Percentiles rank a stretch among this genome's conserved stretches.
Conservation (phyloP, 2,797 vertebrate species). For the Lacerta bilineata region DNA sequence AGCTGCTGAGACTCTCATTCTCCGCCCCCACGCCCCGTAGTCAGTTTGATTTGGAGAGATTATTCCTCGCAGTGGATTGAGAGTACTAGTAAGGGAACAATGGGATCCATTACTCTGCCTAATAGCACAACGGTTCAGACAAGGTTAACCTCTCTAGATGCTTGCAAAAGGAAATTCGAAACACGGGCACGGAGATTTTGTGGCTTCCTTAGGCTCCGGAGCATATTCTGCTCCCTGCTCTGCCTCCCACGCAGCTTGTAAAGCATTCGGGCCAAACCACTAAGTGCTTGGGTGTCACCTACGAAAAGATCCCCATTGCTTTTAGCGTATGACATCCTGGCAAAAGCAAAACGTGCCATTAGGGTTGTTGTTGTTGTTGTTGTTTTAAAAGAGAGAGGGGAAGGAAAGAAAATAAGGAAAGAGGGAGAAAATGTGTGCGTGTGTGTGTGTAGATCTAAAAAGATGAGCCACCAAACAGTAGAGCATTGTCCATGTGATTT, state of each 20-base stretch:
- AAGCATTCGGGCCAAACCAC: constrained; percentile 49
- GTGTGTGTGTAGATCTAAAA: constrained; percentile 70
- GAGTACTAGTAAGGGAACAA: constrained; percentile 29
- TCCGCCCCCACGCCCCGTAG: neutral
- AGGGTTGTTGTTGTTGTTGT: too few relatives aligned
- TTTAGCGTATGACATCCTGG: constrained; percentile 53
- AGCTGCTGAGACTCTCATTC: neutral
- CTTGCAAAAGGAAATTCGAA: constrained; percentile 66
- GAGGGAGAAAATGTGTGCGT: neutral
- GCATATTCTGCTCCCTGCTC: constrained; percentile 30
- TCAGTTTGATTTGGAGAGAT: constrained; percentile 9
- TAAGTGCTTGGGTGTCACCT: constrained; percentile 70
- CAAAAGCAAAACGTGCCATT: constrained; percentile 73
- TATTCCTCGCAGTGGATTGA: constrained; percentile 7
- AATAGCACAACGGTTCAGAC: constrained; percentile 48
- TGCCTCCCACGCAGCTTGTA: constrained; percentile 51
- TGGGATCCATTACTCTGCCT: constrained; percentile 48
- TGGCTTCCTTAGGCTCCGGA: constrained; percentile 44
- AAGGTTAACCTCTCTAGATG: constrained; percentile 52
- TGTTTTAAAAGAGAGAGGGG: neutral
- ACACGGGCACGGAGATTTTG: constrained; percentile 56
- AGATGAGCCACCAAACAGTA: constrained; percentile 88
- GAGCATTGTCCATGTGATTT: constrained; percentile 90
- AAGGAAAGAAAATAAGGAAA: neutral
- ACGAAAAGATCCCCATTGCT: constrained; percentile 62